A percentile compares a stretch with the other conserved stretches of the same genome.
phyloP scores from a whole-genome alignment of 2,113 vertebrate species.

The Dromiciops gliroides region DNA sequence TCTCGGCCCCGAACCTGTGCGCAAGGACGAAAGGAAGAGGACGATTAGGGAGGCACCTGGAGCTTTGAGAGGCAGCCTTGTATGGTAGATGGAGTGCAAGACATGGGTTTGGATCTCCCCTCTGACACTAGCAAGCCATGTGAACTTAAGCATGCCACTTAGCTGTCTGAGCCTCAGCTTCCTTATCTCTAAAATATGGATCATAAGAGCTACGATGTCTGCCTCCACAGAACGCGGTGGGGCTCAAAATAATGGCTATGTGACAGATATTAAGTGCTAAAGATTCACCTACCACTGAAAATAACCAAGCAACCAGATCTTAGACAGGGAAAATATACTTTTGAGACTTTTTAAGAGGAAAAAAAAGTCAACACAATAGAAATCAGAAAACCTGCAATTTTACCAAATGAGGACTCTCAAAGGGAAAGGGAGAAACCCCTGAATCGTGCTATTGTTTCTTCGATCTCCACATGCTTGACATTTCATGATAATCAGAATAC shows the following conservation, averaged over 20 bases:
- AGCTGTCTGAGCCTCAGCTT: not conserved
- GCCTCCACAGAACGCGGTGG: not conserved
- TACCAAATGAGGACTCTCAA: not conserved
- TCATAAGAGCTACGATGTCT: not conserved
- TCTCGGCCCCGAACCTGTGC: constrained; percentile 95
- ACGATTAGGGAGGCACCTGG: not conserved
- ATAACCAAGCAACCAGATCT: not conserved
- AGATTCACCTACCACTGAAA: not conserved
- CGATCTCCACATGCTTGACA: not conserved
- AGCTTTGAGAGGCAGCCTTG: not conserved
- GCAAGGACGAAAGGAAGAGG: accelerated
- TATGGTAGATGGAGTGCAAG: not conserved
- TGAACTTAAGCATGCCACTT: not conserved
- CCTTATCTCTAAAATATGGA: not conserved
- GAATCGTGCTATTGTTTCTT: not conserved
- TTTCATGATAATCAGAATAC: not conserved
- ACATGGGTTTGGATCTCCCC: not conserved
- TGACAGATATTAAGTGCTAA: not conserved
- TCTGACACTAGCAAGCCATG: not conserved
- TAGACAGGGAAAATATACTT: not conserved
- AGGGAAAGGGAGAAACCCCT: not conserved
- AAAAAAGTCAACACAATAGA: not conserved
- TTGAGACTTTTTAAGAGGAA: not conserved
- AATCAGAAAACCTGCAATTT: not conserved
- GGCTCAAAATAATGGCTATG: not conserved